Base-by-base conservation (phyloP, 2,888 invertebrate genomes). In the Diabrotica balteata region DNA sequence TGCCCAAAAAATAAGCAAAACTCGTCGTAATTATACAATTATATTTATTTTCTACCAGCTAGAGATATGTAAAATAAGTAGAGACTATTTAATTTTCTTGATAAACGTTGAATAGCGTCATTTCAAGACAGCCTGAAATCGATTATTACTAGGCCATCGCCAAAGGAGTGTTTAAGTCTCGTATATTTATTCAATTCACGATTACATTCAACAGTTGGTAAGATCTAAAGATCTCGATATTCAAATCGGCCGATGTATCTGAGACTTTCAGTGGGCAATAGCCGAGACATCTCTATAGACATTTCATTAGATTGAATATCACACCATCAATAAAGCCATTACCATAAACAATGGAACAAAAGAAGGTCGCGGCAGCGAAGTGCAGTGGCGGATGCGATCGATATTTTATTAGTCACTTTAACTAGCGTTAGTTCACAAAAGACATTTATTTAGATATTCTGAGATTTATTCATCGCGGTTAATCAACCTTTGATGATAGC, bases 221-320 rank as follows among this genome's bases (percentile, higher is more conserved):
- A 53, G 42, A 59, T 59, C 51, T 59, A 9, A 59, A 54, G 47
- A 62, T 62, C 54, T 62, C 54, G 62, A 62, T 62, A 62, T 62
- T 62, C 54, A 62, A 62, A 62, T 62, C 42, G 51, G 17, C 11
- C 57, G 32, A 50, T 43, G 51, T 52, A 52, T 52, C 22, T 45
- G 49, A 42, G 54, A 54, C 10, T 42, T 62, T 54, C 54, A 62
- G 62, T 54, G 46, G 45, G 55, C 63, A 53, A 55, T 49, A 63
- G 42, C 49, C 7, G 32, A 63, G 63, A 63, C 63, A 55, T 63
- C 63, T 63, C 55, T 55, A 63, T 63, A 50, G 63, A 55, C 55
- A 63, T 63, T 55, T 50, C 63, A 63, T 63, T 63, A 63, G 55
- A 47, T 63, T 47, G 55, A 63, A 55, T 63, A 63, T 63, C 63